These are phyloP conservation scores for Girardinichthys multiradiatus DNA, from an alignment of 2,113 vertebrate species.

Conservation along the genomic window DNA sequence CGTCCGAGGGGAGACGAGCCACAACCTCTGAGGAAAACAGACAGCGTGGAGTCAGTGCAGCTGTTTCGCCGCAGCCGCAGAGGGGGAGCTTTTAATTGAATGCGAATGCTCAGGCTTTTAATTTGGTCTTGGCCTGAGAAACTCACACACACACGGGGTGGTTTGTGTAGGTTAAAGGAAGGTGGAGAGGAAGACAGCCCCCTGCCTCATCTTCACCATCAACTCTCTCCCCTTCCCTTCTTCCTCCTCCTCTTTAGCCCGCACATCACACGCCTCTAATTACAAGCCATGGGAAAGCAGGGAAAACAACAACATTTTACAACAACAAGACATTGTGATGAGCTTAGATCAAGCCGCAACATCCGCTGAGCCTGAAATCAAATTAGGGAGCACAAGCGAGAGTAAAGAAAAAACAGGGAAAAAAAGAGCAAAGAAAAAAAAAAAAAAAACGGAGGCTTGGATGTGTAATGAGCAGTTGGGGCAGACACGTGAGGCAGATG, in stretches of 20 bases:
- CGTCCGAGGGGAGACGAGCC: conserved; percentile 43
- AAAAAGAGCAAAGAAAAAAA: not conserved
- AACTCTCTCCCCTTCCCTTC: conserved; percentile 10
- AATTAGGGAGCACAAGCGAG: conserved; percentile 38
- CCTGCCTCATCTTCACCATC: conserved; percentile 15
- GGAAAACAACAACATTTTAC: conserved; percentile 59
- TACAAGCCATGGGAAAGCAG: conserved; percentile 58
- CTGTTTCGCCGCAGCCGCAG: conserved; percentile 76
- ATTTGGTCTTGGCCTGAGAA: conserved; percentile 74
- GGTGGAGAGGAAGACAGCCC: conserved; percentile 8
- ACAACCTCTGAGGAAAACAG: conserved; percentile 62
- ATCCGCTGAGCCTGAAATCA: conserved; percentile 49
- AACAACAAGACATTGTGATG: conserved; percentile 50
- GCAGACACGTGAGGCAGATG: conserved; percentile 30
- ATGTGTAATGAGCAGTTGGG: conserved; percentile 48
- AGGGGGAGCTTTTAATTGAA: conserved; percentile 82
- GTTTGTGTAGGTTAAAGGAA: not conserved
- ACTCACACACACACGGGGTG: conserved; percentile 41
- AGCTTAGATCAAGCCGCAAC: conserved; percentile 44
- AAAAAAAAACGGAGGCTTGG: conserved; percentile 18
- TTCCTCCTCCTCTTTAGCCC: not conserved
- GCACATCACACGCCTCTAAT: conserved; percentile 64
- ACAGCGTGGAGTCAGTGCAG: conserved; percentile 80
- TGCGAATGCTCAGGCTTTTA: conserved; percentile 79
- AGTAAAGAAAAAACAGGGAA: not conserved